These are phyloP conservation scores for Poecilia wingei DNA, from an alignment of 2,797 vertebrate genomes.

Conservation along the genomic window DNA sequence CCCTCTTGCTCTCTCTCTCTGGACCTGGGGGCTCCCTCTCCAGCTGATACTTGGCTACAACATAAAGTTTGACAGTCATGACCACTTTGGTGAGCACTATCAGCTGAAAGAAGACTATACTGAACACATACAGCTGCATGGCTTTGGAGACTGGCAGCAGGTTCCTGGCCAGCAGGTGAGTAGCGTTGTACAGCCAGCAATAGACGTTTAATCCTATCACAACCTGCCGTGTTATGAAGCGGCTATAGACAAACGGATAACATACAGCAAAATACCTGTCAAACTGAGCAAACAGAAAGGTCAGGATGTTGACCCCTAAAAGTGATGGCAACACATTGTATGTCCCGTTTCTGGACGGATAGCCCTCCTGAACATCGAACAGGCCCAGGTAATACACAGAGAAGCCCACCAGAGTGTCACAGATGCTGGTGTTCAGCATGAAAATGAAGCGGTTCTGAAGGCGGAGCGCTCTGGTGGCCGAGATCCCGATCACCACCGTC, in stretches of 20 bases:
- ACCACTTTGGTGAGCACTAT: slow-evolving; percentile 60
- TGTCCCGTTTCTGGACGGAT: slow-evolving; percentile 57
- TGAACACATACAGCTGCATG: slow-evolving; percentile 43
- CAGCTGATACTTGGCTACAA: slow-evolving; percentile 63
- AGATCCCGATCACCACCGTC: slow-evolving; percentile 64
- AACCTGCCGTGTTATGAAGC: slow-evolving; percentile 54
- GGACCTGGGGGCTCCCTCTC: slow-evolving; percentile 53
- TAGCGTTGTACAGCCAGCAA: slow-evolving; percentile 70
- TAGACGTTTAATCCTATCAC: slow-evolving; percentile 64
- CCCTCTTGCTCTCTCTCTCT: slow-evolving; percentile 65
- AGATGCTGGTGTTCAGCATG: slow-evolving; percentile 80
- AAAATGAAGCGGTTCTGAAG: slow-evolving; percentile 81
- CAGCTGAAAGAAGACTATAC: slow-evolving; percentile 44
- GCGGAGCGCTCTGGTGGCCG: slow-evolving; percentile 61
- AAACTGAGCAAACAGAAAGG: slow-evolving; percentile 72
- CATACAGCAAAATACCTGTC: slow-evolving; percentile 66
- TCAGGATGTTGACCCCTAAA: slow-evolving; percentile 59
- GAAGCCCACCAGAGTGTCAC: slow-evolving; percentile 60
- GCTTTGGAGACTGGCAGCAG: slow-evolving; percentile 48
- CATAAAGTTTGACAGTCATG: slow-evolving; percentile 73
- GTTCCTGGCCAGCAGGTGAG: slow-evolving; percentile 34
- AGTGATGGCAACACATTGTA: slow-evolving; percentile 40
- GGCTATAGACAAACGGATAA: slow-evolving; percentile 57
- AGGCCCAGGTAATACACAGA: slow-evolving; percentile 63
- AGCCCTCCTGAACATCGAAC: slow-evolving; percentile 71